These are phyloP conservation scores for Ailurus styani DNA, from an alignment of 2,113 vertebrate genomes.

Conservation along the genomic window DNA sequence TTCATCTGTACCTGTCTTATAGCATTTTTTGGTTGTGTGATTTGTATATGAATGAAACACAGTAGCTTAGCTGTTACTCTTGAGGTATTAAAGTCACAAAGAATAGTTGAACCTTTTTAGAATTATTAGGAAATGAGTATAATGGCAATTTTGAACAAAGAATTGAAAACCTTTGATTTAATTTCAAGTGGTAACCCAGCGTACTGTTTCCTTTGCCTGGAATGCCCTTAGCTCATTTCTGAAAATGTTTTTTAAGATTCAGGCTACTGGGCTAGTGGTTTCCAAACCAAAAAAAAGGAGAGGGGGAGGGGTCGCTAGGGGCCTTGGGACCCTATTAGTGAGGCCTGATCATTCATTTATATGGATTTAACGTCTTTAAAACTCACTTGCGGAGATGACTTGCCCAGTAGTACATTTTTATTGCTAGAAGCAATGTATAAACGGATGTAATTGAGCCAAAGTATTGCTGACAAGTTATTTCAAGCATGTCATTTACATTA, in stretches of 20 bases:
- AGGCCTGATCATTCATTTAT: background rate
- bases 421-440: constrained; percentile 23
- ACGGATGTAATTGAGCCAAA: background rate
- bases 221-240: background rate
- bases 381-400: background rate
- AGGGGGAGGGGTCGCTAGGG: too few relatives aligned
- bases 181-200: background rate
- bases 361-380: background rate
- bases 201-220: background rate
- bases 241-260: background rate
- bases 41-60: background rate
- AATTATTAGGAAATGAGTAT: background rate
- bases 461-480: constrained; percentile 43
- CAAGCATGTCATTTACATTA: constrained; percentile 18
- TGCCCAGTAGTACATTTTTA: background rate
- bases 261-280: background rate
- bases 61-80: background rate
- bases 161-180: background rate
- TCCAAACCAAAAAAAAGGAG: background rate
- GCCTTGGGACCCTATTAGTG: background rate
- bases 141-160: background rate
- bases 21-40: background rate
- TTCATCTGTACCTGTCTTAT: background rate
- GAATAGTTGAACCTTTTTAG: background rate
- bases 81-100: background rate